Percentiles rank a stretch among this genome's conserved stretches.
Conservation (phyloP, 2,797 vertebrate genomes). For the Ispidina picta region DNA sequence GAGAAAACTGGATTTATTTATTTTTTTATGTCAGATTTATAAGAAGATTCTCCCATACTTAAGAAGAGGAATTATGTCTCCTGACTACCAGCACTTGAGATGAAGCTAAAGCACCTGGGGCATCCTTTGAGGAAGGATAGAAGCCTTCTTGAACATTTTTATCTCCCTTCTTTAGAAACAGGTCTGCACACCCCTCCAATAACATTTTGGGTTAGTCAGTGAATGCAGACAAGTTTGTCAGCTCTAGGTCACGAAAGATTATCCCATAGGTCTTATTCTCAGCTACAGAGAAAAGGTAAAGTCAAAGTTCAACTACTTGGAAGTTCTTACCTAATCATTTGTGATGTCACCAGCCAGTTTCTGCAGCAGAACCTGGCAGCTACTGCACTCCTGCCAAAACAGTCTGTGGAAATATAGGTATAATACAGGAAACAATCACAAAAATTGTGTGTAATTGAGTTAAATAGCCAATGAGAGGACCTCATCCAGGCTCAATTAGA, state of each 20-base stretch:
- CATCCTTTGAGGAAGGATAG: neutral
- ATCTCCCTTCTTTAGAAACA: neutral
- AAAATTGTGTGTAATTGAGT: conserved; percentile 14
- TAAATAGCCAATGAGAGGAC: neutral
- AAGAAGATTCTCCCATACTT: neutral
- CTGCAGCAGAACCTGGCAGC: conserved; percentile 9
- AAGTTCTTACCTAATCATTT: neutral
- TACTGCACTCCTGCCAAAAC: neutral
- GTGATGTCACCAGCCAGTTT: neutral
- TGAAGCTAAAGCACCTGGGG: neutral
- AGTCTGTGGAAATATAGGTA: neutral
- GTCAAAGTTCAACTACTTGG: neutral
- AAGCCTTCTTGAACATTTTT: neutral
- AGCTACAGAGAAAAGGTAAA: neutral
- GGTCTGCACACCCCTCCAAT: neutral
- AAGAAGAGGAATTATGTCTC: neutral
- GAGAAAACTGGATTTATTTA: neutral
- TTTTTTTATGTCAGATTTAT: neutral
- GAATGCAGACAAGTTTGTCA: neutral
- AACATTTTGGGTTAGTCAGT: neutral
- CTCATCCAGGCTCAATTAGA: conserved; percentile 16
- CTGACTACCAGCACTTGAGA: neutral
- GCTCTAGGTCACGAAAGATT: neutral
- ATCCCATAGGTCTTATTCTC: neutral
- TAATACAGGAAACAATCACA: conserved; percentile 32